Percentiles rank a stretch among this genome's conserved stretches.
Conservation (phyloP, 2,113 vertebrate genomes). For the Fukomys damarensis region DNA sequence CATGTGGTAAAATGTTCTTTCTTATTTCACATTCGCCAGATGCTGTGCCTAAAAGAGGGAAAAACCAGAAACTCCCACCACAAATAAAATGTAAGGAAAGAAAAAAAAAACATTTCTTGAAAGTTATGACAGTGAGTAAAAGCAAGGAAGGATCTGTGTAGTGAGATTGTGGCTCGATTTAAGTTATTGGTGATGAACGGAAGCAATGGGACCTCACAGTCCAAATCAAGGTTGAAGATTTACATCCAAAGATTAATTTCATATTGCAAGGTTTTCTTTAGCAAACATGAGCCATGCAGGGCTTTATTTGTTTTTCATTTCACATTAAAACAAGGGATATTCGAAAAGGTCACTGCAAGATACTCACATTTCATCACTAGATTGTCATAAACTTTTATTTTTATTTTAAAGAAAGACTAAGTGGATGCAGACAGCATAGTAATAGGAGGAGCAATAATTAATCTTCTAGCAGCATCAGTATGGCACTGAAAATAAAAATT, state of each 20-base stretch:
- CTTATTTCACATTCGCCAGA: conserved; percentile 48
- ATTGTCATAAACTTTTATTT: not conserved
- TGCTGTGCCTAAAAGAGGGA: not conserved
- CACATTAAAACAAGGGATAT: conserved; percentile 30
- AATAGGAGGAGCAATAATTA: not conserved
- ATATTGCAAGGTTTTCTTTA: not conserved
- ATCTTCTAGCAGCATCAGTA: rapidly evolving
- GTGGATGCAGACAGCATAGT: too few species aligned
- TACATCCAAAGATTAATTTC: not conserved
- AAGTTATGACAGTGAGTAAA: not conserved
- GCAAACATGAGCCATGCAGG: not conserved
- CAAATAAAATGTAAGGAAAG: not conserved
- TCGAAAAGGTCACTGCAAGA: not conserved
- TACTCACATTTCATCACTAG: not conserved
- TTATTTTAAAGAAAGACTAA: not conserved
- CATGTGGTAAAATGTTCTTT: conserved; percentile 86
- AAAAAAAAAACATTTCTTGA: not conserved
- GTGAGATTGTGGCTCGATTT: not conserved
- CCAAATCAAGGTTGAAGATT: not conserved
- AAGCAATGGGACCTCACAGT: not conserved
- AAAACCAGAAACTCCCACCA: not conserved
- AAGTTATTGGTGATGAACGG: not conserved
- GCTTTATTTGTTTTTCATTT: not conserved
- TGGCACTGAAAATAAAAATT: not conserved
- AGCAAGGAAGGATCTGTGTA: not conserved